Evolutionary conservation across 2,888 invertebrate genomes (phyloP).

Genomic region (Morpho achilles): DNA sequence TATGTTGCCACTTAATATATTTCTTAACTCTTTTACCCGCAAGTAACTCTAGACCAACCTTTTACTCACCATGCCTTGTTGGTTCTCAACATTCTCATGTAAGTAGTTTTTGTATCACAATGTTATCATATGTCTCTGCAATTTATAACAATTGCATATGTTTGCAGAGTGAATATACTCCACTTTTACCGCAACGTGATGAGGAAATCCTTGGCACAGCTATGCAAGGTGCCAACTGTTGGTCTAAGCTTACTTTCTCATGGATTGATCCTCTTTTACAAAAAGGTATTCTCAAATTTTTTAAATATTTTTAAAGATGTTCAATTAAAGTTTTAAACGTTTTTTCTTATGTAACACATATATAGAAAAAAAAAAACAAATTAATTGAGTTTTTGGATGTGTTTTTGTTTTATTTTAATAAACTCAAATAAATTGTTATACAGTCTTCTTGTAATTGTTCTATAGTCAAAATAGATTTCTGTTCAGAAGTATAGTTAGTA

Average conservation of each 20-base stretch:
- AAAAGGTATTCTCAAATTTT: conserved; percentile 77
- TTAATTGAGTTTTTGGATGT: too few relatives aligned
- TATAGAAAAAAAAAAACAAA: too few relatives aligned
- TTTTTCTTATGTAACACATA: too few relatives aligned
- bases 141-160: conserved; percentile 2
- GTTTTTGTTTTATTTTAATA: too few relatives aligned
- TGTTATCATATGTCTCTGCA: neutral
- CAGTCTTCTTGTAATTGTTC: too few relatives aligned
- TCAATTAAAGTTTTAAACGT: too few relatives aligned
- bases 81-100: conserved; percentile 76
- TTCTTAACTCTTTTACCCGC: conserved; percentile 85
- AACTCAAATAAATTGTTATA: too few relatives aligned
- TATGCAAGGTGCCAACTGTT: conserved; percentile 85
- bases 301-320: neutral
- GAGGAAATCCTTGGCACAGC: conserved; percentile 88
- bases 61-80: conserved; percentile 67
- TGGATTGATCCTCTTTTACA: conserved; percentile 93
- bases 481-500: too few relatives aligned
- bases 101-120: conserved; percentile 35
- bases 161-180: conserved; percentile 80
- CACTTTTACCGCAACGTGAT: conserved; percentile 82
- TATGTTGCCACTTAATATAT: conserved; percentile 84
- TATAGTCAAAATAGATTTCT: too few relatives aligned
- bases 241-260: conserved; percentile 88
- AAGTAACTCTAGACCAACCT: conserved; percentile 66